Conservation (phyloP, 2,113 vertebrate species). For the Poicephalus meyeri region DNA sequence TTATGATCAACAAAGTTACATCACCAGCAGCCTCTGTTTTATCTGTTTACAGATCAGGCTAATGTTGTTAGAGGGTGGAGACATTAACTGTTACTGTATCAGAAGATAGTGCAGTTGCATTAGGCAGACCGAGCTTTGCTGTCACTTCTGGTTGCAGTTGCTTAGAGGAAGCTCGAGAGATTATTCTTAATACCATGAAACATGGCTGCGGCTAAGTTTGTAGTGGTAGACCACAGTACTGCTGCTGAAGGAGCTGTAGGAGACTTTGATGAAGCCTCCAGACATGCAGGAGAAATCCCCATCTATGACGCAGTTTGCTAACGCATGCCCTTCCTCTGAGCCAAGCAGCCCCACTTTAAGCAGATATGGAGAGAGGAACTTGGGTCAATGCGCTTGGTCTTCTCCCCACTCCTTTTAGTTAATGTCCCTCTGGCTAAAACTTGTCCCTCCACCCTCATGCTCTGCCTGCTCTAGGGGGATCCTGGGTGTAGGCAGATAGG, state of each 20-base stretch:
- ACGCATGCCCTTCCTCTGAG: neutral
- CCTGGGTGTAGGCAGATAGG: neutral
- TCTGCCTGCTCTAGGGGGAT: neutral
- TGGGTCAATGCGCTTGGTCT: accelerated
- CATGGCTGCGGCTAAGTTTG: neutral
- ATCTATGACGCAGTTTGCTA: neutral
- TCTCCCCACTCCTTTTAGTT: neutral
- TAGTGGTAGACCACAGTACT: neutral
- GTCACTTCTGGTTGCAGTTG: neutral
- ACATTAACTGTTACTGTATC: slow-evolving; percentile 54
- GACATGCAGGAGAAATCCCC: neutral
- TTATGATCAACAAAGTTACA: slow-evolving; percentile 49
- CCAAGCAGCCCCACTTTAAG: neutral
- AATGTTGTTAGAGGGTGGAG: slow-evolving; percentile 35
- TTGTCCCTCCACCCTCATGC: neutral
- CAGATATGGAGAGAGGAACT: neutral
- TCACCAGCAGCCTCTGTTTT: slow-evolving; percentile 38
- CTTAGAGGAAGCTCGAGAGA: neutral
- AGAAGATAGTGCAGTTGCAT: neutral
- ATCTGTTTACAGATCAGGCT: slow-evolving; percentile 37
- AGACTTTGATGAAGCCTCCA: neutral
- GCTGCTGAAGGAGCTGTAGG: neutral
- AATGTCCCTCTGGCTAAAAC: neutral
- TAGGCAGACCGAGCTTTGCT: neutral
- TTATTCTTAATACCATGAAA: neutral